Evolutionary conservation across 2,888 invertebrate species (phyloP).

Genomic region (Dermolepida albohirtum): DNA sequence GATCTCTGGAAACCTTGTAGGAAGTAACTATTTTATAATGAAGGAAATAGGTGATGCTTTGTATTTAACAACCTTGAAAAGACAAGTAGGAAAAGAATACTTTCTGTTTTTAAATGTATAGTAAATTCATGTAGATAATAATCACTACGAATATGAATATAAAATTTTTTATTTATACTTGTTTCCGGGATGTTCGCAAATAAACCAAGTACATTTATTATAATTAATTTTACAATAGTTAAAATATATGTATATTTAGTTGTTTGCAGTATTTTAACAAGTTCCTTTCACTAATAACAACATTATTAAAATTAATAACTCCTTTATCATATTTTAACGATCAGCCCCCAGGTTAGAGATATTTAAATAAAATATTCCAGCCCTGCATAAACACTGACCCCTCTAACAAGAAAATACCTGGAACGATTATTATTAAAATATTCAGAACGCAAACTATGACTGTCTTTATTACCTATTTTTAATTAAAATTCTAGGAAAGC

Average conservation of each 20-base stretch:
- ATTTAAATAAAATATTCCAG: neutral
- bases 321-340: conserved; percentile 3
- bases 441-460: conserved; percentile 32
- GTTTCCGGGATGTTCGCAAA: too few relatives aligned
- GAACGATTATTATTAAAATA: conserved; percentile 41
- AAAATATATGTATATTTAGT: neutral
- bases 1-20: too few relatives aligned
- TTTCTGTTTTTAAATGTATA: too few relatives aligned
- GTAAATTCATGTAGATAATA: too few relatives aligned
- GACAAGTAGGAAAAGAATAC: too few relatives aligned
- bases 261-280: neutral
- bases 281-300: neutral
- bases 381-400: conserved; percentile 14
- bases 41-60: too few relatives aligned
- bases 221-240: too few relatives aligned
- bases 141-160: too few relatives aligned
- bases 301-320: conserved; percentile 14
- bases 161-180: too few relatives aligned
- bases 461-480: conserved; percentile 41
- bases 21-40: too few relatives aligned
- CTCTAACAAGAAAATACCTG: conserved; percentile 25
- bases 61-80: too few relatives aligned
- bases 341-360: conserved; percentile 4
- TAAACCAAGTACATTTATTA: too few relatives aligned
- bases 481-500: conserved; percentile 42